phyloP scores from a whole-genome alignment of 64 coral and sea anemone species.

The Actinia equina region DNA sequence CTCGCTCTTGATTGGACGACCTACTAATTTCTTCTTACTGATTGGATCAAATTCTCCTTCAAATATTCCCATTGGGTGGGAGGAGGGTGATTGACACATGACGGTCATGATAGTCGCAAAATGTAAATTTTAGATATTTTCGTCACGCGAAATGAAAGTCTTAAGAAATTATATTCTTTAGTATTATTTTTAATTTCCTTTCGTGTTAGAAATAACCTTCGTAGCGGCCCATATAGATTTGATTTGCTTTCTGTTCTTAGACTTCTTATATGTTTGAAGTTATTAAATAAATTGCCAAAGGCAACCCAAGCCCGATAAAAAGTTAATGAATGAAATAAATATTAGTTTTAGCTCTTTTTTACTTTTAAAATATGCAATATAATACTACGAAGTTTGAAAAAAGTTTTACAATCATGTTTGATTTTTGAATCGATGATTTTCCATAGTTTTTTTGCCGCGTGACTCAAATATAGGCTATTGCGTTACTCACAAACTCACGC shows the following conservation, averaged over 20 bases:
- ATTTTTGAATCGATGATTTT: not conserved
- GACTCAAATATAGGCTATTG: not conserved
- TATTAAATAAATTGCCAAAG: too few relatives aligned
- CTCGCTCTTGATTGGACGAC: slow-evolving; percentile 42
- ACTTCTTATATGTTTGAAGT: not conserved
- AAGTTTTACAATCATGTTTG: too few relatives aligned
- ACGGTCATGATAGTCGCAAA: slow-evolving; percentile 29
- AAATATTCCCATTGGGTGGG: slow-evolving; percentile 70
- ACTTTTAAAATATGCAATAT: too few relatives aligned
- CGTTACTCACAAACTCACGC: not conserved
- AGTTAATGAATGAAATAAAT: not conserved
- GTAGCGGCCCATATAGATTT: too few relatives aligned
- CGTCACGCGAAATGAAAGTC: not conserved
- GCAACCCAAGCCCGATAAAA: not conserved
- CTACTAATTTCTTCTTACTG: not conserved
- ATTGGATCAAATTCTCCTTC: slow-evolving; percentile 31
- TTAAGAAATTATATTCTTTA: not conserved
- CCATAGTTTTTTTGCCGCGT: not conserved
- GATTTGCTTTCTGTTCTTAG: not conserved
- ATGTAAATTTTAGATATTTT: not conserved
- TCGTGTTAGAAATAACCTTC: too few relatives aligned
- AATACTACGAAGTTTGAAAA: too few relatives aligned
- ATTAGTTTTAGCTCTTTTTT: too few relatives aligned
- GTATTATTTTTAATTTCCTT: not conserved
- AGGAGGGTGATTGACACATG: slow-evolving; percentile 66